These are phyloP conservation scores for Amia ocellicauda DNA, from an alignment of 2,113 vertebrate genomes.

Conservation along the genomic window DNA sequence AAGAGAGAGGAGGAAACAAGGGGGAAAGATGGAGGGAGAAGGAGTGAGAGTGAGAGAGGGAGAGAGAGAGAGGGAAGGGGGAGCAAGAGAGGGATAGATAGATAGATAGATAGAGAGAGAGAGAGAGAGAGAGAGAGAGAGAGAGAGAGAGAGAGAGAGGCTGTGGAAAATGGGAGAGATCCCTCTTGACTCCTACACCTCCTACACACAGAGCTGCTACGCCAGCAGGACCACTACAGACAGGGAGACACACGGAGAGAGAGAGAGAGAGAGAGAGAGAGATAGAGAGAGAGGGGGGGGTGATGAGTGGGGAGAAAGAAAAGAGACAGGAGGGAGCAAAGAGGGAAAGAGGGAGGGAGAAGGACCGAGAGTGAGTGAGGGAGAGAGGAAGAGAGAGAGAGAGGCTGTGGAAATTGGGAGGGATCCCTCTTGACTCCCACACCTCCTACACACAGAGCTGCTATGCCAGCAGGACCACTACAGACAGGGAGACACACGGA, in stretches of 20 bases:
- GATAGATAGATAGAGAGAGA: too few relatives aligned
- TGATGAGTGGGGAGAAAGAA: constrained; percentile 1
- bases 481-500: not conserved
- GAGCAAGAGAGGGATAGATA: not conserved
- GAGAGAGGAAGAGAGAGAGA: constrained; percentile 29
- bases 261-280: constrained; percentile 34
- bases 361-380: constrained; percentile 22
- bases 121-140: constrained; percentile 1
- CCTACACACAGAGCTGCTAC: too few relatives aligned
- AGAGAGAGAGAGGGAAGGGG: constrained; percentile 15
- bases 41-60: constrained; percentile 38
- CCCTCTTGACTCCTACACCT: too few relatives aligned
- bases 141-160: constrained; percentile 27
- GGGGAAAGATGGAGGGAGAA: not conserved
- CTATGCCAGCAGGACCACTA: too few relatives aligned
- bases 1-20: not conserved
- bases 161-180: not conserved
- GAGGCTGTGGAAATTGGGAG: too few relatives aligned
- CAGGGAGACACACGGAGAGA: constrained; percentile 5
- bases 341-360: not conserved
- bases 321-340: not conserved
- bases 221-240: too few relatives aligned
- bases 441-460: too few relatives aligned
- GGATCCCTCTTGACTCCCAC: too few relatives aligned
- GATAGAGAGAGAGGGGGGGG: constrained; percentile 21